phyloP scores from a whole-genome alignment of 2,113 vertebrate species.

The Pimephales promelas region DNA sequence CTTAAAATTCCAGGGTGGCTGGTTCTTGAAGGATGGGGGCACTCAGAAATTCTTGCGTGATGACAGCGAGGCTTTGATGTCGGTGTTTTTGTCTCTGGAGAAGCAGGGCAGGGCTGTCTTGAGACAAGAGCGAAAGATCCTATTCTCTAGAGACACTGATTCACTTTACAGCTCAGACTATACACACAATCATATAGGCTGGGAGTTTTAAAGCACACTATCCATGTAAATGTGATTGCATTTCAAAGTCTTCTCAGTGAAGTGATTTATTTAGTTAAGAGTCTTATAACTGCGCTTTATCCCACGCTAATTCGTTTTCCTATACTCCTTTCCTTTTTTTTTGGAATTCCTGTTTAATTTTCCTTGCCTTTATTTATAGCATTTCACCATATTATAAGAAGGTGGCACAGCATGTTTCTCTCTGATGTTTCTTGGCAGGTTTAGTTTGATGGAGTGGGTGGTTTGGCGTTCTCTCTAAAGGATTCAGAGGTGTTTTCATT shows the following conservation, averaged over 20 bases:
- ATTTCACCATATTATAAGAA: conserved; percentile 52
- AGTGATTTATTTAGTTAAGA: conserved; percentile 14
- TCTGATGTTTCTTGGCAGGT: conserved; percentile 53
- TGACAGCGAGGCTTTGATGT: conserved; percentile 63
- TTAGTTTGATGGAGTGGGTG: conserved; percentile 28
- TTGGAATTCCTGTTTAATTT: conserved; percentile 50
- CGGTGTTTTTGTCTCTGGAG: conserved; percentile 46
- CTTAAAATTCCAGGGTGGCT: conserved; percentile 64
- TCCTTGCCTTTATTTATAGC: conserved; percentile 46
- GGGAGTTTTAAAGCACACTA: neutral
- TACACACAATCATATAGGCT: conserved; percentile 18
- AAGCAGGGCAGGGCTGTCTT: conserved; percentile 52
- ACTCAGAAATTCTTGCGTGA: conserved; percentile 63
- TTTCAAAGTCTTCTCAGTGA: neutral
- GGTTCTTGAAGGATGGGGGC: conserved; percentile 57
- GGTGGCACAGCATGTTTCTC: conserved; percentile 50
- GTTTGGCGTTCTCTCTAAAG: conserved; percentile 35
- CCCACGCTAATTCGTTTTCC: conserved; percentile 20
- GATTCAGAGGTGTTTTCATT: conserved; percentile 18
- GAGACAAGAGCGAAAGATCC: conserved; percentile 22
- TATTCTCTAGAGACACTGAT: conserved; percentile 41
- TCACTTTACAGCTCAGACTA: conserved; percentile 28
- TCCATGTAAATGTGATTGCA: conserved; percentile 1
- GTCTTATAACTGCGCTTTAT: neutral
- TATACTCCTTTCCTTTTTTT: neutral